These are phyloP conservation scores for Hemicordylus capensis DNA, from an alignment of 2,113 vertebrate genomes.

Conservation along the genomic window DNA sequence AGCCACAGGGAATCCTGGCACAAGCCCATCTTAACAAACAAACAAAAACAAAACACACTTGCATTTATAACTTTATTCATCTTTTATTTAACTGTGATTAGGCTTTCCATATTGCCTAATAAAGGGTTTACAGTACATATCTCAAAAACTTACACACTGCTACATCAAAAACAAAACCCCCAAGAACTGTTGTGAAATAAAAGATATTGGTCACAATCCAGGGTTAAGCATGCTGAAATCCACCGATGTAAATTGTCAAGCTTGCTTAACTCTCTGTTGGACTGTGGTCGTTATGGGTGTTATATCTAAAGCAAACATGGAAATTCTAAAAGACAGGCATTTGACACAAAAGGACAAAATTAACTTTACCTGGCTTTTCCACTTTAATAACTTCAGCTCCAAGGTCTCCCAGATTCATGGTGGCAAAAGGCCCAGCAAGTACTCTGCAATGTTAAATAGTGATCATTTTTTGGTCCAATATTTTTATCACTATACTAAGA, in stretches of 20 bases:
- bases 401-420: slow-evolving; percentile 96
- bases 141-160: not conserved
- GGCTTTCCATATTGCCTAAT: not conserved
- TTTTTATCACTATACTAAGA: not conserved
- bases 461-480: not conserved
- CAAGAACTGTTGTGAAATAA: not conserved
- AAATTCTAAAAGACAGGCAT: not conserved
- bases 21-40: too few species aligned
- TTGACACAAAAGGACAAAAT: not conserved
- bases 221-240: not conserved
- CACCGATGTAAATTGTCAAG: not conserved
- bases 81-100: not conserved
- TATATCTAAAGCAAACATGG: not conserved
- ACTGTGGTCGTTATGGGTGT: not conserved
- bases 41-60: not conserved
- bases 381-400: slow-evolving; percentile 97
- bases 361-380: slow-evolving; percentile 87
- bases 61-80: not conserved
- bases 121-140: not conserved
- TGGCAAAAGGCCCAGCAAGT: slow-evolving; percentile 93
- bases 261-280: not conserved
- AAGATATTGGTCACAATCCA: not conserved
- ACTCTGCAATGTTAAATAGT: slow-evolving; percentile 78
- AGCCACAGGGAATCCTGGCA: too few species aligned
- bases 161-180: not conserved